Conservation (phyloP, 2,113 vertebrate species). For the Epinephelus moara region DNA sequence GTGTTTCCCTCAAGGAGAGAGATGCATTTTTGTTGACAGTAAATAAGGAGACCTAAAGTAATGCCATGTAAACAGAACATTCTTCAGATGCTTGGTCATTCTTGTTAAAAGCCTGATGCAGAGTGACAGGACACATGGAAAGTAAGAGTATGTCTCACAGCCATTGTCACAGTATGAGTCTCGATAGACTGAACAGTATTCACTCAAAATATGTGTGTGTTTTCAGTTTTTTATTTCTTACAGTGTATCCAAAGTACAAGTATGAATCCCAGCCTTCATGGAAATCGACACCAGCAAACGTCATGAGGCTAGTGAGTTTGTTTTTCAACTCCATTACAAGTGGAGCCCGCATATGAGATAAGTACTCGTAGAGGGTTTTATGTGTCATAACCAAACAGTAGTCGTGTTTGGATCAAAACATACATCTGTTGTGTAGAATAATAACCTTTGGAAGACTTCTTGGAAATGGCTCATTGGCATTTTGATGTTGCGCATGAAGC, state of each 20-base stretch:
- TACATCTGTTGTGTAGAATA: constrained; percentile 71
- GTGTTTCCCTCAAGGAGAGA: too few species aligned
- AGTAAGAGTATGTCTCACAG: not conserved
- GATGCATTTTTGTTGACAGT: too few species aligned
- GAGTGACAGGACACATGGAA: not conserved
- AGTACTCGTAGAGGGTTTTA: constrained; percentile 49
- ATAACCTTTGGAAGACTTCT: constrained; percentile 68
- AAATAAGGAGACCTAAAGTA: not conserved
- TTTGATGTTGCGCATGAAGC: constrained; percentile 29
- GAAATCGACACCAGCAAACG: constrained; percentile 16
- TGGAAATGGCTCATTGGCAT: constrained; percentile 68
- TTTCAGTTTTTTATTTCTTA: not conserved
- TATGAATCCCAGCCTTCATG: constrained; percentile 12
- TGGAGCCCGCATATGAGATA: constrained; percentile 60
- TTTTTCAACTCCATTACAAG: constrained; percentile 51
- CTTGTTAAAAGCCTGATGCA: not conserved
- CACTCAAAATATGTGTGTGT: not conserved
- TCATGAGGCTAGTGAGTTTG: constrained; percentile 15
- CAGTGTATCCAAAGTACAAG: not conserved
- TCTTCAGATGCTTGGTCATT: not conserved
- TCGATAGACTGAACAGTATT: not conserved
- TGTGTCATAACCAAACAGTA: constrained; percentile 81
- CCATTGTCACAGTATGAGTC: not conserved
- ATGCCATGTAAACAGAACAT: not conserved
- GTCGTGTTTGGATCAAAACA: constrained; percentile 82